A percentile compares a stretch with the other conserved stretches of the same genome.
Evolutionary conservation across 2,888 invertebrate genomes (phyloP).

Genomic region (Nymphalis urticae): DNA sequence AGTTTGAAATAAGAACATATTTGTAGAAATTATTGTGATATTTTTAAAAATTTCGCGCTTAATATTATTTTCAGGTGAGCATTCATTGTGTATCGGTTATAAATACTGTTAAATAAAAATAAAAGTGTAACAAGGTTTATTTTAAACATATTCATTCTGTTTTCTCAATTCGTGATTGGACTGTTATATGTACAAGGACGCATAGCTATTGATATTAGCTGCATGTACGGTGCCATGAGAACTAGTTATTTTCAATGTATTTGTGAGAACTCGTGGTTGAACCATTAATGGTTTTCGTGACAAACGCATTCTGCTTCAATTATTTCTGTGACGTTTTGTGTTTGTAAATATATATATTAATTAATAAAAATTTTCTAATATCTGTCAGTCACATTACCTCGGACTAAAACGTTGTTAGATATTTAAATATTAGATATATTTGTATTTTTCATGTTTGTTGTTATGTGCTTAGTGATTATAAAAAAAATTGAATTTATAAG

Average conservation of each 20-base stretch:
- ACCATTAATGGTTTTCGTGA: constrained; percentile 41
- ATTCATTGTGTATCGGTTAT: not conserved
- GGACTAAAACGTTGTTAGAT: too few species aligned
- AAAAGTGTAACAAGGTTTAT: not conserved
- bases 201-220: constrained; percentile 53
- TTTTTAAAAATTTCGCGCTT: too few species aligned
- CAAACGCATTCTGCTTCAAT: constrained; percentile 19
- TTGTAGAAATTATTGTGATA: too few species aligned
- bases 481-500: too few species aligned
- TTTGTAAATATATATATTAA: not conserved
- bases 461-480: too few species aligned
- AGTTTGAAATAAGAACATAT: not conserved
- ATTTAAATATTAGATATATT: too few species aligned
- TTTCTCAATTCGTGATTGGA: constrained; percentile 34
- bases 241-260: constrained; percentile 55
- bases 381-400: too few species aligned
- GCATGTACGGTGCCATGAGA: constrained; percentile 59
- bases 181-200: constrained; percentile 17
- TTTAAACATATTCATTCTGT: not conserved
- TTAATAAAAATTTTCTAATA: not conserved
- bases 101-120: not conserved
- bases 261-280: constrained; percentile 58
- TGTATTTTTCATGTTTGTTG: too few species aligned
- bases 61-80: not conserved
- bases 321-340: not conserved